Base-by-base conservation (phyloP, 2,797 vertebrate genomes). In the Ciconia nigra region DNA sequence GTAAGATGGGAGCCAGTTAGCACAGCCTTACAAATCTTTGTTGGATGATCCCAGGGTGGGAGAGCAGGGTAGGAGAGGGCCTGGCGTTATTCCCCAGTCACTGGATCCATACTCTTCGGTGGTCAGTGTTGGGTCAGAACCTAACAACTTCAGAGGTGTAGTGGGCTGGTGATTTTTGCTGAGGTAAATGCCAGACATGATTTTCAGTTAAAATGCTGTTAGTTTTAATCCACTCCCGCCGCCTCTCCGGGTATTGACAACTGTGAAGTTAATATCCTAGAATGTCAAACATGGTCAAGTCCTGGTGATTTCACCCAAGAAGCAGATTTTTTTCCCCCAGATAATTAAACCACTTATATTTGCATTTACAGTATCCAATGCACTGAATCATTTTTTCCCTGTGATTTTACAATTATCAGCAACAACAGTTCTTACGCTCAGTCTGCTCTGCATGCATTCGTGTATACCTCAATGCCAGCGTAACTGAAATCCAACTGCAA, bases 31-130 rank as follows among this genome's bases (percentile, higher is more conserved):
- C 24, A 21, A 5, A 17, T 13, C 28, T 29, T 25, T 9, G 9
- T 8, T 29, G 71, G 58, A 4, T 16, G 47, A n/a, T 77, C 5
- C 41, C 0, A 2, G 42, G 8, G 8, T 42, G 31, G 28, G 24
- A 46, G 24, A 61, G 33, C 26, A 49, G 54, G 10, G 8, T 13
- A 16, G 42, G 37, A 73, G 13, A 78, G 20, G 22, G 19, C 25
- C 19, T 1, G 3, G 31, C 0, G 1, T 46, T 25, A 11, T 28
- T 55, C 33, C 2, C 0, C 4, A 13, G 28, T 19, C 1, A 0
- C 21, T 78, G 70, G 25, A 33, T 24, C 42, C 21, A 8, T 22
- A 10, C 12, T 2, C 9, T 49, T 15, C 1, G 4, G 46, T 9
- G 29, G 18, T 76, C 66, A 14, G 3, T 4, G 20, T 22, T 70